These are phyloP conservation scores for Halcyon badia DNA, from an alignment of 2,797 vertebrate species.

Conservation along the genomic window DNA sequence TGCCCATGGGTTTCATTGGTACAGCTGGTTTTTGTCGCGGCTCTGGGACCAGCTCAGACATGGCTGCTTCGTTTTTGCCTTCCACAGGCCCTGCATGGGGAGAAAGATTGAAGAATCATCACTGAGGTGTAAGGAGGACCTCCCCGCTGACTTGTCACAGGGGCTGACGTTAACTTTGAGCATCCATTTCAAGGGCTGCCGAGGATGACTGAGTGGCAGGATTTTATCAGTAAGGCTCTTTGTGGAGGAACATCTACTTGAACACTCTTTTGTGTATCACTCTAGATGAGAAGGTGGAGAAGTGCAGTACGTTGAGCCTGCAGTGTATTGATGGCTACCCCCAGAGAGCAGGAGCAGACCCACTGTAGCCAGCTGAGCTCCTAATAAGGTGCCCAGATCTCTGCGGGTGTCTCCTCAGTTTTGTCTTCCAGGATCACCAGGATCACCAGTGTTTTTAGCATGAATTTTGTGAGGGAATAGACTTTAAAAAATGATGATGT, in stretches of 20 bases:
- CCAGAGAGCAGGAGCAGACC: neutral
- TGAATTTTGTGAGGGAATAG: neutral
- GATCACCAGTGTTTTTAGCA: neutral
- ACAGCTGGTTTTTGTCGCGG: conserved; percentile 92
- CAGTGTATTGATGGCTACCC: neutral
- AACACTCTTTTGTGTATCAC: neutral
- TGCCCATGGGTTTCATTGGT: conserved; percentile 90
- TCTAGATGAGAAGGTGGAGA: neutral
- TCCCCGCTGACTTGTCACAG: neutral
- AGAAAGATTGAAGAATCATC: neutral
- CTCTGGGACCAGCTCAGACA: conserved; percentile 96
- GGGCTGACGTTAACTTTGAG: neutral
- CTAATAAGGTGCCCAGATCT: neutral
- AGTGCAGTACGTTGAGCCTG: neutral
- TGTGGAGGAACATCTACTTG: neutral
- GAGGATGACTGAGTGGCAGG: neutral
- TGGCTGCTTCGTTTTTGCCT: conserved; percentile 84
- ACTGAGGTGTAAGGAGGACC: neutral
- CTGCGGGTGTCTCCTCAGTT: neutral
- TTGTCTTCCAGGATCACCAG: neutral
- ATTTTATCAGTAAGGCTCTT: neutral
- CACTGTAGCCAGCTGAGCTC: neutral
- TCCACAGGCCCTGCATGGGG: conserved; percentile 75
- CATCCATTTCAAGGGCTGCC: neutral
- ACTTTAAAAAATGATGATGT: neutral